Evolutionary conservation across 2,113 vertebrate genomes (phyloP).

Genomic region (Athene cunicularia): DNA sequence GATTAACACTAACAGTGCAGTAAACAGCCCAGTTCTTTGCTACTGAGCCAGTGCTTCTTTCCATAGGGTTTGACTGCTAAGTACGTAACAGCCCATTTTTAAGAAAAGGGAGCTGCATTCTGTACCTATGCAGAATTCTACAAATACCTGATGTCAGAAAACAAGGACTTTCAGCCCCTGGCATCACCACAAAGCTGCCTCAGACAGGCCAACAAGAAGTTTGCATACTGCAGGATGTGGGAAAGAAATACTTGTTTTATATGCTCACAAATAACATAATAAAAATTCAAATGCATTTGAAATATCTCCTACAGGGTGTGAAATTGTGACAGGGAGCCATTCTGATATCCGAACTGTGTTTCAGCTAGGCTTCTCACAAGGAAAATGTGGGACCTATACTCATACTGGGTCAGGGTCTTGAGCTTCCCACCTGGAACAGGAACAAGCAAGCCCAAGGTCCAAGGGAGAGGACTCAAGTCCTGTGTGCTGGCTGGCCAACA

Average conservation of each 20-base stretch:
- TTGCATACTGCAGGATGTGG: background rate
- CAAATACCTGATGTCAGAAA: background rate
- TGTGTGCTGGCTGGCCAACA: rapidly evolving
- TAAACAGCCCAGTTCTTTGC: background rate
- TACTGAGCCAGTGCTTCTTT: background rate
- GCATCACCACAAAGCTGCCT: background rate
- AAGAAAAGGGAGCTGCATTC: background rate
- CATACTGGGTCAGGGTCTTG: background rate
- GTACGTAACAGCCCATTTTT: background rate
- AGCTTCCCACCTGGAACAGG: background rate
- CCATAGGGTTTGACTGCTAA: background rate
- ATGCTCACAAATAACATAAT: background rate
- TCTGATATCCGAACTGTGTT: background rate
- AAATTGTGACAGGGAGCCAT: background rate
- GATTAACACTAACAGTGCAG: background rate
- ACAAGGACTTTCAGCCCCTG: background rate
- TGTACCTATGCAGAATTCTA: background rate
- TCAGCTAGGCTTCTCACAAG: background rate
- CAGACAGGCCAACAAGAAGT: background rate
- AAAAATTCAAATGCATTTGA: background rate
- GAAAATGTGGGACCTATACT: background rate
- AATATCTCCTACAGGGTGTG: background rate
- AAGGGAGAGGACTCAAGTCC: background rate
- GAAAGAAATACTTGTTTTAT: background rate
- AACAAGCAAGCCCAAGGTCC: rapidly evolving